These are phyloP conservation scores for Autographa pulchrina DNA, from an alignment of 2,888 invertebrate genomes.

Conservation along the genomic window DNA sequence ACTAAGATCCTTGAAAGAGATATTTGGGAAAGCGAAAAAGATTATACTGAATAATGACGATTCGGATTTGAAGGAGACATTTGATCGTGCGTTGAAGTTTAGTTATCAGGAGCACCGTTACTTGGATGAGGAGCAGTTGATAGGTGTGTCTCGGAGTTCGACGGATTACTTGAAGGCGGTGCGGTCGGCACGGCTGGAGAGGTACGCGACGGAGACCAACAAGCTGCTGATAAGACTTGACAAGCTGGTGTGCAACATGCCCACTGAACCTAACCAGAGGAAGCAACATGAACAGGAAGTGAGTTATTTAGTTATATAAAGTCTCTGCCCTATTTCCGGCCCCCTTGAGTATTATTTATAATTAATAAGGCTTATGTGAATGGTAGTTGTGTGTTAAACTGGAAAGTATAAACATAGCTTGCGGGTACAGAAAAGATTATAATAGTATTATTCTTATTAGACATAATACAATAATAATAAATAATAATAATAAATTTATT, in stretches of 20 bases:
- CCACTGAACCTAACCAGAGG: slow-evolving; percentile 92
- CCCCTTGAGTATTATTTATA: too few relatives aligned
- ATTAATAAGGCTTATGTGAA: too few relatives aligned
- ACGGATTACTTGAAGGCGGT: slow-evolving; percentile 94
- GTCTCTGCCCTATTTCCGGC: background rate
- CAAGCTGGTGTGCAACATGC: slow-evolving; percentile 95
- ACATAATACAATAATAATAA: too few relatives aligned
- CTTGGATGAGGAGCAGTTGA: slow-evolving; percentile 88
- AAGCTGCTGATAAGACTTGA: slow-evolving; percentile 98
- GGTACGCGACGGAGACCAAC: slow-evolving; percentile 98
- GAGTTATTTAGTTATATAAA: slow-evolving; percentile 52
- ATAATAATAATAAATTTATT: too few relatives aligned
- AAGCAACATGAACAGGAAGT: slow-evolving; percentile 93
- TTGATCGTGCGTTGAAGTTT: slow-evolving; percentile 88
- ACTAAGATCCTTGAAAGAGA: slow-evolving; percentile 94
- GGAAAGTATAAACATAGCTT: too few relatives aligned
- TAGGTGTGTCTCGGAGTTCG: slow-evolving; percentile 91
- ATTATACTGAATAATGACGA: slow-evolving; percentile 83
- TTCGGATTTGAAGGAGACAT: slow-evolving; percentile 88
- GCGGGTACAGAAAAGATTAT: too few relatives aligned
- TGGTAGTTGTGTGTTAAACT: too few relatives aligned
- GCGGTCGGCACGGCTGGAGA: slow-evolving; percentile 91
- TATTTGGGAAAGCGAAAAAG: slow-evolving; percentile 97
- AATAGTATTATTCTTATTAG: too few relatives aligned
- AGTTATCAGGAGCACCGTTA: slow-evolving; percentile 77